Conservation (phyloP, 1,140 invertebrate genomes). For the Cherax destructor region DNA sequence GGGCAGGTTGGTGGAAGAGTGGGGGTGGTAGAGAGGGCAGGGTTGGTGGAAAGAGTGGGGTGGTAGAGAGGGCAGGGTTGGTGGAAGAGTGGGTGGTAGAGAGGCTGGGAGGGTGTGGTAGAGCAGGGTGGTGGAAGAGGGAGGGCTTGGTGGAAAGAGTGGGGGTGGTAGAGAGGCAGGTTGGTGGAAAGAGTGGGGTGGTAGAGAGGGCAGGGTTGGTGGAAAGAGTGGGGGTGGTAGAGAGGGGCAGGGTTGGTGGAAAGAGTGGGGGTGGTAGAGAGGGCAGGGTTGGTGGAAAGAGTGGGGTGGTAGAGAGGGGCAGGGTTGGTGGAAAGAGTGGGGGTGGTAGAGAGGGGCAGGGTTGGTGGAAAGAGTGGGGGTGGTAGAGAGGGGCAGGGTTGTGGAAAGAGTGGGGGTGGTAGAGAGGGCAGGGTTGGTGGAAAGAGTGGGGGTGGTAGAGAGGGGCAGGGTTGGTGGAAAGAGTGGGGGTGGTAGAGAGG, state of each 20-base stretch:
- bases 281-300: background rate
- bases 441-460: background rate
- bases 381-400: too few species aligned
- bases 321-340: background rate
- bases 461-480: background rate
- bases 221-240: too few species aligned
- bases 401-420: background rate
- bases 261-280: background rate
- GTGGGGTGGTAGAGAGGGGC: background rate
- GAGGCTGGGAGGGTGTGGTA: background rate
- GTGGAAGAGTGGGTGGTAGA: too few species aligned
- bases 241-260: too few species aligned
- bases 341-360: background rate
- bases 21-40: background rate
- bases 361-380: background rate
- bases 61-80: background rate
- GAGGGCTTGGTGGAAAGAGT: background rate
- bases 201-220: too few species aligned
- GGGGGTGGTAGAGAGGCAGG: too few species aligned
- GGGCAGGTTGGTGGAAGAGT: background rate
- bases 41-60: background rate
- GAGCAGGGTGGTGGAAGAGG: background rate
- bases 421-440: background rate
- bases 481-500: background rate
- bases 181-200: too few species aligned